phyloP scores from a whole-genome alignment of 2,888 invertebrate genomes.

The Eulithis prunata region DNA sequence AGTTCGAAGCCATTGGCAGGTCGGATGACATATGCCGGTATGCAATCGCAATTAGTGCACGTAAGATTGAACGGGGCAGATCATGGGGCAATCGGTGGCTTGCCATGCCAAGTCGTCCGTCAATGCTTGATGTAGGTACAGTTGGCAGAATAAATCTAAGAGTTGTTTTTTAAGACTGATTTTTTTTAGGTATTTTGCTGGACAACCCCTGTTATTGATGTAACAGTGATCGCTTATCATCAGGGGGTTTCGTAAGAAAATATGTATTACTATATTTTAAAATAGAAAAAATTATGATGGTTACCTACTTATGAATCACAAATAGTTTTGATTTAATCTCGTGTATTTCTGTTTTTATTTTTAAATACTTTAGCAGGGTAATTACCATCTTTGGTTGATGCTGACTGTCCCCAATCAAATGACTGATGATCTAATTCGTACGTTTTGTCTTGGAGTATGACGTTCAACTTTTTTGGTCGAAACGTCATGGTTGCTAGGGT shows the following conservation, averaged over 20 bases:
- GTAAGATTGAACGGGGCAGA: constrained; percentile 34
- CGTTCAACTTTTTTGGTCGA: not conserved
- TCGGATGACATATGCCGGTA: constrained; percentile 35
- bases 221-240: too few relatives aligned
- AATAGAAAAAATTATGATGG: too few relatives aligned
- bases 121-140: constrained; percentile 12
- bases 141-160: not conserved
- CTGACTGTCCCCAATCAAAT: not conserved
- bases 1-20: constrained; percentile 57
- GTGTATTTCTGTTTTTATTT: too few relatives aligned
- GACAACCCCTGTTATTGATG: too few relatives aligned
- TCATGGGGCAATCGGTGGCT: constrained; percentile 33
- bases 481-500: too few relatives aligned
- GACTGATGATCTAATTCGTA: not conserved
- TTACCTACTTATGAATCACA: too few relatives aligned
- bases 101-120: constrained; percentile 24
- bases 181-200: too few relatives aligned
- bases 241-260: too few relatives aligned
- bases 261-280: too few relatives aligned
- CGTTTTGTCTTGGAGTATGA: constrained; percentile 5
- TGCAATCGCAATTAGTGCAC: constrained; percentile 33
- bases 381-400: not conserved
- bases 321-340: too few relatives aligned
- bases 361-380: too few relatives aligned
- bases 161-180: not conserved